Percentiles rank a stretch among this genome's conserved stretches.
Conservation (phyloP, 2,113 vertebrate species). For the Cyprinodon tularosa region DNA sequence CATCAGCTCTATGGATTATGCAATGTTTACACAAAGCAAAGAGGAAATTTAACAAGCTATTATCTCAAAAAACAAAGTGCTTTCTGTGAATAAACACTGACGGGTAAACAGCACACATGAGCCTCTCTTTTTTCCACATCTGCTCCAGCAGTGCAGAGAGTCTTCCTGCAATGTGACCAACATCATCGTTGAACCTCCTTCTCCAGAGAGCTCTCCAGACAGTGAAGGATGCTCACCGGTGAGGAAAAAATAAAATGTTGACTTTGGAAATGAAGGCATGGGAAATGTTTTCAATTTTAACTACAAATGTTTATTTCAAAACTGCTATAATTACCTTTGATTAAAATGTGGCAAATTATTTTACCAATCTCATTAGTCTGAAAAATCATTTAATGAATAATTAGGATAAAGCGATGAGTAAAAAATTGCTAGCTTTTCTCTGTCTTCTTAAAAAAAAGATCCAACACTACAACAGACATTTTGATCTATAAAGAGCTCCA, state of each 20-base stretch:
- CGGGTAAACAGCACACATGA: not conserved
- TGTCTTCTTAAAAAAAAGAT: not conserved
- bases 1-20: not conserved
- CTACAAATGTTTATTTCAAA: not conserved
- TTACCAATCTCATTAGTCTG: not conserved
- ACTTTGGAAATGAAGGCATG: not conserved
- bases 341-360: not conserved
- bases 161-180: slow-evolving; percentile 66
- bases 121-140: slow-evolving; percentile 22
- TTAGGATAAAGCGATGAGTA: not conserved
- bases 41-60: slow-evolving; percentile 1
- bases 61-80: not conserved
- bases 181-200: slow-evolving; percentile 70
- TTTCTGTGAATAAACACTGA: not conserved
- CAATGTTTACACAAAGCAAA: slow-evolving; percentile 1
- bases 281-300: not conserved
- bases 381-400: not conserved
- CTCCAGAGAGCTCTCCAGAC: slow-evolving; percentile 71
- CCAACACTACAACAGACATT: not conserved
- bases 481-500: not conserved
- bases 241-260: slow-evolving; percentile 26
- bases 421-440: not conserved
- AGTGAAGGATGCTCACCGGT: slow-evolving; percentile 74
- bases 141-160: slow-evolving; percentile 65
- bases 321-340: not conserved